These are phyloP conservation scores for Smittia aterrima DNA, from an alignment of 2,888 invertebrate species.

Conservation along the genomic window DNA sequence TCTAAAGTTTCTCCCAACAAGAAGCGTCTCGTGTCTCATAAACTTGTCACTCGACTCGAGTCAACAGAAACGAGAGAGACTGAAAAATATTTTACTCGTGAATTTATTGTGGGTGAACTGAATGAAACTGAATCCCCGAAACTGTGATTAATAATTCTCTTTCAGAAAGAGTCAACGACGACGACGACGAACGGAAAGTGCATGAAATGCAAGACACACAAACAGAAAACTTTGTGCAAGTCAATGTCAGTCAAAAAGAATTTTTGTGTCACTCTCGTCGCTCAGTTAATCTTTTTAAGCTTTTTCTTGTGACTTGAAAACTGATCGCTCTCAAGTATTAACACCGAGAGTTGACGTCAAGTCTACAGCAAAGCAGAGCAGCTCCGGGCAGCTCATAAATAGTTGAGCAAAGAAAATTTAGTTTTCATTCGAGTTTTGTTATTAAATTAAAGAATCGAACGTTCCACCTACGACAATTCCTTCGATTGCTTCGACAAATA, in stretches of 20 bases:
- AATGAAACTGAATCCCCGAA: neutral
- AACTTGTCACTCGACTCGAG: conserved; percentile 27
- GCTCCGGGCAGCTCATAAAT: conserved; percentile 31
- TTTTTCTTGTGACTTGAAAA: conserved; percentile 3
- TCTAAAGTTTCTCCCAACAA: neutral
- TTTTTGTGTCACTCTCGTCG: conserved; percentile 31
- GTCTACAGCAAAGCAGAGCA: too few relatives aligned
- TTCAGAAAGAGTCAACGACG: neutral
- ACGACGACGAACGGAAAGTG: conserved; percentile 4
- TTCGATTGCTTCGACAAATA: neutral
- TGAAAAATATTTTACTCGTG: neutral
- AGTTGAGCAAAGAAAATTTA: conserved; percentile 28
- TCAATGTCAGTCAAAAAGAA: conserved; percentile 39
- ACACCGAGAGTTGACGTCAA: too few relatives aligned
- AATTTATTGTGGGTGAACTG: neutral
- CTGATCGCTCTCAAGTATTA: neutral
- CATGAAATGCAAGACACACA: conserved; percentile 10
- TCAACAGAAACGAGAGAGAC: too few relatives aligned
- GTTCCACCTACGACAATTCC: neutral
- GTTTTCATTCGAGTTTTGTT: too few relatives aligned
- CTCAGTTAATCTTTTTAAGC: conserved; percentile 27
- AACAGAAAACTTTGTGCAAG: conserved; percentile 29
- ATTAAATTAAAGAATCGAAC: too few relatives aligned
- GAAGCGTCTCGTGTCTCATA: conserved; percentile 29
- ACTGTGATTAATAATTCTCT: conserved; percentile 38